Percentiles rank a stretch among this genome's conserved stretches.
Evolutionary conservation across 2,888 invertebrate species (phyloP).

Genomic region (Ochlodes sylvanus): DNA sequence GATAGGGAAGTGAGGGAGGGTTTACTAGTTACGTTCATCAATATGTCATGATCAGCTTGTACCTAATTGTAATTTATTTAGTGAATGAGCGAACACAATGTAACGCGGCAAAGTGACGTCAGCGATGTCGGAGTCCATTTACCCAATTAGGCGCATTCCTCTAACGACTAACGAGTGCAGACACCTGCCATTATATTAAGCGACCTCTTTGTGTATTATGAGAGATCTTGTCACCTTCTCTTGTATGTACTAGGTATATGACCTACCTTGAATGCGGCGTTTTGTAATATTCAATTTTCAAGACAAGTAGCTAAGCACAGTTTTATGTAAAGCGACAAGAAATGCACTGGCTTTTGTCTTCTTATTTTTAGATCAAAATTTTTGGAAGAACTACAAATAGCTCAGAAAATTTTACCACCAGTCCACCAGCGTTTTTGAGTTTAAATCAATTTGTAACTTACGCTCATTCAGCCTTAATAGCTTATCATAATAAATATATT

Average conservation of each 20-base stretch:
- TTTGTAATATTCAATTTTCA: background rate
- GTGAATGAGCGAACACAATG: constrained; percentile 9
- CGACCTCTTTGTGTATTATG: constrained; percentile 1
- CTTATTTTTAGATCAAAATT: no score
- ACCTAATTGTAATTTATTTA: constrained; percentile 5
- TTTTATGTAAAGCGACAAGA: no score
- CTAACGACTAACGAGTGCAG: constrained; percentile 20
- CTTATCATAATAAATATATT: no score
- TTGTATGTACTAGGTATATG: background rate
- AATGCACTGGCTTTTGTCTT: no score
- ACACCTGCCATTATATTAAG: constrained; percentile 22
- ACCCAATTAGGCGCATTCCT: constrained; percentile 21
- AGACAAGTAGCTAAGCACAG: background rate
- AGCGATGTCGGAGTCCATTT: constrained; percentile 16
- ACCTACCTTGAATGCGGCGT: background rate
- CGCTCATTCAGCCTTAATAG: no score
- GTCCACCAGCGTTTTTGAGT: no score
- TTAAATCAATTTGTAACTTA: no score
- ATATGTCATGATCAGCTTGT: background rate
- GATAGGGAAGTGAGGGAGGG: no score
- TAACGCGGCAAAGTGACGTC: constrained; percentile 15
- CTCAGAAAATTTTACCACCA: no score
- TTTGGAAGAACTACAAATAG: no score
- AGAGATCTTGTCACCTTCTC: background rate
- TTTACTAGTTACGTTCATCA: no score